These are phyloP conservation scores for Pipistrellus pipistrellus DNA, from an alignment of 2,797 vertebrate genomes.

Conservation along the genomic window DNA sequence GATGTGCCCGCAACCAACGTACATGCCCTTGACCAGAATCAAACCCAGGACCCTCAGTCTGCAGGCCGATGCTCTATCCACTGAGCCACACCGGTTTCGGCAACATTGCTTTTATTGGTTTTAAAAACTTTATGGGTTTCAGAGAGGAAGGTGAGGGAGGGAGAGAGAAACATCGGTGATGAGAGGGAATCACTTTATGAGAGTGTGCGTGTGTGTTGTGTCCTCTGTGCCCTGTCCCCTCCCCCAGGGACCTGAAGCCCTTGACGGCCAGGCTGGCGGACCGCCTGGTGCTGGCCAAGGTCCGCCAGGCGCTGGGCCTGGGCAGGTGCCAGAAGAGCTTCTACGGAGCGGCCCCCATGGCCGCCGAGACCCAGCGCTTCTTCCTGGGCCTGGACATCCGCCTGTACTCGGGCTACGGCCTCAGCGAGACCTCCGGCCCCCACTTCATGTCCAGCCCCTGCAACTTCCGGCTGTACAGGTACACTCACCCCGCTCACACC, in stretches of 20 bases:
- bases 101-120: no score
- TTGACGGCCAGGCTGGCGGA: conserved; percentile 91
- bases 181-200: no score
- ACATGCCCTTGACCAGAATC: no score
- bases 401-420: conserved; percentile 93
- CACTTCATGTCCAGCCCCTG: conserved; percentile 92
- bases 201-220: background rate
- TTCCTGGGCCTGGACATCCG: conserved; percentile 93
- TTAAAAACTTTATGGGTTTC: no score
- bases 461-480: conserved; percentile 91
- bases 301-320: conserved; percentile 91
- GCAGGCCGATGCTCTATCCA: no score
- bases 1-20: no score
- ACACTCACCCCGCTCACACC: no score
- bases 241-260: conserved; percentile 89
- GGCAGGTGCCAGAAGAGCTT: conserved; percentile 92
- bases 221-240: background rate
- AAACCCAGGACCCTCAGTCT: no score
- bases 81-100: no score
- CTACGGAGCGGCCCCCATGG: conserved; percentile 92
- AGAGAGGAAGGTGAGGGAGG: no score
- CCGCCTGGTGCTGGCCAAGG: conserved; percentile 91
- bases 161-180: no score
- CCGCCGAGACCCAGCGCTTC: conserved; percentile 90
- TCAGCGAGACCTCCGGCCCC: conserved; percentile 95